Evolutionary conservation across 2,888 invertebrate genomes (phyloP).

Genomic region (Digitonthophagus gazella): DNA sequence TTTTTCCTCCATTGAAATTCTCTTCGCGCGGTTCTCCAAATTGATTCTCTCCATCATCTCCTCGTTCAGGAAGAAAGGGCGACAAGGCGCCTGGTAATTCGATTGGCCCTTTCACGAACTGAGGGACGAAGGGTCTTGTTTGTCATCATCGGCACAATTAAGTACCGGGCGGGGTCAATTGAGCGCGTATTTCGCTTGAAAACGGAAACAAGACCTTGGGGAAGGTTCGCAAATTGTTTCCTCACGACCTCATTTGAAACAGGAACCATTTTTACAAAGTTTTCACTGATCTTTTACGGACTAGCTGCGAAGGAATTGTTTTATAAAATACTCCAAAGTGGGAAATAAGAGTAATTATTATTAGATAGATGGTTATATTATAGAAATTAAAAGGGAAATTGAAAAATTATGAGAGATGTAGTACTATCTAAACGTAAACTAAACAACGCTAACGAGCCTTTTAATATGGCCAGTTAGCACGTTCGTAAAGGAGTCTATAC

Average conservation of each 20-base stretch:
- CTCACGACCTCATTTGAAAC: background rate
- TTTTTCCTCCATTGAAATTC: background rate
- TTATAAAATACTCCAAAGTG: too few relatives aligned
- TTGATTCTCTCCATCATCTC: background rate
- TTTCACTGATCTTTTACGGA: background rate
- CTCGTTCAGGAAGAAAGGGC: background rate
- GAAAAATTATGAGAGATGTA: too few relatives aligned
- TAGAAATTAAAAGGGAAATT: too few relatives aligned
- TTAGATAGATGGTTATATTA: too few relatives aligned
- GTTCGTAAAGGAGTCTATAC: background rate
- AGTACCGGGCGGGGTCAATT: background rate
- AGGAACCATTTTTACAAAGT: background rate
- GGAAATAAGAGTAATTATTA: too few relatives aligned
- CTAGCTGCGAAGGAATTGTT: too few relatives aligned
- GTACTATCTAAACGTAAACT: background rate
- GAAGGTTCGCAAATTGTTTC: background rate
- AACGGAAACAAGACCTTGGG: background rate
- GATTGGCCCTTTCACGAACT: background rate
- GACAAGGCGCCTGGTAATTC: background rate
- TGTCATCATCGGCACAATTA: background rate
- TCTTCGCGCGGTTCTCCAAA: background rate
- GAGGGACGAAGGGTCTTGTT: background rate
- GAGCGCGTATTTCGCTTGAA: background rate
- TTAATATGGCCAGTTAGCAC: background rate
- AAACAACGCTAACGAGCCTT: too few relatives aligned